Percentiles rank a stretch among this genome's conserved stretches.
phyloP scores from a whole-genome alignment of 2,113 vertebrate species.

The Pollachius pollachius region DNA sequence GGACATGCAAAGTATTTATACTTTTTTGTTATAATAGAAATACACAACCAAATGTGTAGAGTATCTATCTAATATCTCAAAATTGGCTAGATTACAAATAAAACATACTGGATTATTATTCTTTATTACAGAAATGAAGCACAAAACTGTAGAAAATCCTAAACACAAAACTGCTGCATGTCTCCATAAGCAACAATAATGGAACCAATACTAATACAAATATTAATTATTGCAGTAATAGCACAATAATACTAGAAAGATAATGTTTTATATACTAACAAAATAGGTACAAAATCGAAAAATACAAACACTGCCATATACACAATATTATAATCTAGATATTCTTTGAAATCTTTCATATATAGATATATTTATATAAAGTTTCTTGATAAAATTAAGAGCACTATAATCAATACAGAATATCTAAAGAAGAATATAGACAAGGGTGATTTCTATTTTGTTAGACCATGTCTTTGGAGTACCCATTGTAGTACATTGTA shows the following conservation, averaged over 20 bases:
- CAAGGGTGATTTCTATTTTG: constrained; percentile 35
- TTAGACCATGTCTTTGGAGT: constrained; percentile 31
- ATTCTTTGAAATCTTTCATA: constrained; percentile 40
- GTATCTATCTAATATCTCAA: neutral
- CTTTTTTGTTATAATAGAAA: no score
- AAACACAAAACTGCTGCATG: constrained; percentile 70
- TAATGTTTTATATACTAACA: constrained; percentile 63
- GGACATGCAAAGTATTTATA: no score
- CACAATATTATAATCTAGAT: constrained; percentile 48
- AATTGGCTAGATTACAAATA: no score
- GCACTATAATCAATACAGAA: constrained; percentile 58
- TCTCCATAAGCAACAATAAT: constrained; percentile 71
- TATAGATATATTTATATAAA: constrained; percentile 22
- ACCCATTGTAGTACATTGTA: no score
- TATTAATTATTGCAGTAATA: constrained; percentile 76
- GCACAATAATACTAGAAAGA: constrained; percentile 71
- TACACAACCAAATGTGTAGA: no score
- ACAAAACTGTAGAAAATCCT: constrained; percentile 73
- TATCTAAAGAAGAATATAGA: constrained; percentile 31
- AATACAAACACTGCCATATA: constrained; percentile 70
- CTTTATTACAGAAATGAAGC: constrained; percentile 78
- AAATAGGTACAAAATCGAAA: constrained; percentile 72
- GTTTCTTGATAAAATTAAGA: constrained; percentile 56
- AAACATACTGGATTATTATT: constrained; percentile 13
- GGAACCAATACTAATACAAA: constrained; percentile 71